Percentiles rank a stretch among this genome's conserved stretches.
These are phyloP conservation scores for Xiphydria camelus DNA, from an alignment of 2,888 invertebrate genomes.

Conservation along the genomic window DNA sequence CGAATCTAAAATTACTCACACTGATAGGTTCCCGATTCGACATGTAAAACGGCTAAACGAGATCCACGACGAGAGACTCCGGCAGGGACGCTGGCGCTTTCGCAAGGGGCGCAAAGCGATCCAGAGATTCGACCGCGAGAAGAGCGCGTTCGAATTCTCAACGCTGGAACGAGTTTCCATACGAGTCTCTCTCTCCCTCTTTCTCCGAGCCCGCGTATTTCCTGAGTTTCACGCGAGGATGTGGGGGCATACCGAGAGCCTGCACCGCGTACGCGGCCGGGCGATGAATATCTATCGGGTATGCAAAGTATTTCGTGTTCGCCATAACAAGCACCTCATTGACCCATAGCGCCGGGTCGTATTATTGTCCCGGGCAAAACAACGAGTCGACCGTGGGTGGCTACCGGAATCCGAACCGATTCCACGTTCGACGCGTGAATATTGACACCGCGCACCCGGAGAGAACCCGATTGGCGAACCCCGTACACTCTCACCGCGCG, in stretches of 20 bases:
- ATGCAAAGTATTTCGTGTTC: slow-evolving; percentile 55
- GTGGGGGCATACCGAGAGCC: not conserved
- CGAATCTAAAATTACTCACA: too few relatives aligned
- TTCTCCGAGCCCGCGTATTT: slow-evolving; percentile 23
- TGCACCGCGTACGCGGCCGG: slow-evolving; percentile 24
- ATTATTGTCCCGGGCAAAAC: slow-evolving; percentile 13
- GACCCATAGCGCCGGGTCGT: slow-evolving; percentile 42
- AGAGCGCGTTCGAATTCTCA: too few relatives aligned
- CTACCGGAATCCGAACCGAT: slow-evolving; percentile 36
- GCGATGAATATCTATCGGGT: slow-evolving; percentile 53
- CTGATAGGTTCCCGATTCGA: too few relatives aligned
- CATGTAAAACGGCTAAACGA: too few relatives aligned
- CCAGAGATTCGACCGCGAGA: too few relatives aligned
- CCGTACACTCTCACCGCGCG: too few relatives aligned
- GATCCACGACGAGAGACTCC: too few relatives aligned
- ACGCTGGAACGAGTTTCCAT: too few relatives aligned
- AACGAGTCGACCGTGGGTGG: slow-evolving; percentile 50
- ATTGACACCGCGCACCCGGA: slow-evolving; percentile 17
- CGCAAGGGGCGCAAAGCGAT: too few relatives aligned
- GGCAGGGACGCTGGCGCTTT: too few relatives aligned
- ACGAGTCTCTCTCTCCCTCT: too few relatives aligned
- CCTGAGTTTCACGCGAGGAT: slow-evolving; percentile 26
- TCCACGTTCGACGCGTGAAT: slow-evolving; percentile 17
- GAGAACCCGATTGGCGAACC: too few relatives aligned
- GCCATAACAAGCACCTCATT: slow-evolving; percentile 56